Evolutionary conservation across 2,113 vertebrate species (phyloP), one percentile per base, ranked within the genome.

Genomic region (Hypocryptadius cinnamomeus): DNA sequence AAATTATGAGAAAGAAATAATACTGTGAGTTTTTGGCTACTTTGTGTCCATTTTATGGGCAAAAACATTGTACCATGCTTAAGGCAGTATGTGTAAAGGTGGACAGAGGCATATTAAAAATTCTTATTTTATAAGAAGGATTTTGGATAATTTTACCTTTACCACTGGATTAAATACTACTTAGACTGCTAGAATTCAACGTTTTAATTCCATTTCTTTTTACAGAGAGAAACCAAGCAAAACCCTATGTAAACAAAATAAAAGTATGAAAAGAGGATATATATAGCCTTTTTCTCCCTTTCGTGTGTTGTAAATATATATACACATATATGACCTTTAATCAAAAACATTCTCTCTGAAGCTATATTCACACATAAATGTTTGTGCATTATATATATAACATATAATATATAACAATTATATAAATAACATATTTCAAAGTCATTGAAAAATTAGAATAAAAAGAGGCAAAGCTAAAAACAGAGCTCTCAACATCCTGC

Each of bases 1-100:
- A 94, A 97, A 79, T 45, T 89, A 84, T 92, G 89, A 74, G 84
- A 89, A 96, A 95, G 54, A 82, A 93, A 91, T 80, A 48, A 37
- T 15, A 35, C 23, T 80, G 76, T 73, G 72, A 53, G 1, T 0
- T 64, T 53, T 77, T 79, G 82, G 28, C 64, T 93, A 28, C 9
- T 68, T 66, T 56, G 14, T 25, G 10, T 77, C 96, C 40, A 83
- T 96, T 97, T 90, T 86, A 78, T 27, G 15, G 22, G 37, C 30
- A 71, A 63, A 94, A 93, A 4, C 72, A 60, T 81, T 84, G 13
- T 37, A 7, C 17, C 40, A 3, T 31, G 25, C 40, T 71, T 47
- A 47, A 85, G 35, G 63, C 69, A 85, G 71, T 92, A 81, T 48
- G 15, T 53, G 40, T 30, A 87, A 90, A 94, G 13, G 12, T 91